Evolutionary conservation across 2,888 invertebrate species (phyloP), one percentile per base, ranked within the genome.

Genomic region (Eupithecia centaureata): DNA sequence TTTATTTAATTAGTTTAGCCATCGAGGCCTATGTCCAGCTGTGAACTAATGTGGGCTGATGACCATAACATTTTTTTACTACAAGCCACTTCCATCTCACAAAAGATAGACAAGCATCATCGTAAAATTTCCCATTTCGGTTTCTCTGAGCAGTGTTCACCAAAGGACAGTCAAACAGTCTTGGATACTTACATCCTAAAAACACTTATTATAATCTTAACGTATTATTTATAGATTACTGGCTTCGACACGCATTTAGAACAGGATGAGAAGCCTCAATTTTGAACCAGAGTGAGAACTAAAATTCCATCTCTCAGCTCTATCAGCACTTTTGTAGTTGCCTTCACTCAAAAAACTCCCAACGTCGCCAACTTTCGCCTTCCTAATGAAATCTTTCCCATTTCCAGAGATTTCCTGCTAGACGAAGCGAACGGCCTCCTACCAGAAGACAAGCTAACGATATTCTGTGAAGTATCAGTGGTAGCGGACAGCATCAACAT

Each of bases 401-500:
- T 68, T 92, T 91, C 70, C 91, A 93, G 99, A 93, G 99, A 99
- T 94, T 99, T 99, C 93, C 95, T 99, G 74, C 94, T 99, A 89
- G 99, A 99, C 90, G 99, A 99, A 94, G 98, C 98, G 71, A 99
- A 99, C 89, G 99, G 99, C 79, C 95, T 99, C 58, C 94, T 99
- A 82, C 99, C 99, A 22, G 99, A 99, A 90, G 99, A 99, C 91
- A 99, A 99, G 94, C 95, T 99, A 89, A 99, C 99, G 88, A 99
- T 99, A 95, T 99, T 99, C 94, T 99, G 99, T 94, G 99, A 99
- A 95, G 99, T 97, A 91, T 94, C 94, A 67, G 99, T 99, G 56
- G 99, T 99, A 61, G 99, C 99, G 69, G 99, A 99, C 93, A 99
- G 99, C 92, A 98, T 99, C 83, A 99, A 99, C 95, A 98, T 99